Percentiles rank a stretch among this genome's conserved stretches.
Conservation (phyloP, 2,888 invertebrate genomes). For the Serrognathus titanus region DNA sequence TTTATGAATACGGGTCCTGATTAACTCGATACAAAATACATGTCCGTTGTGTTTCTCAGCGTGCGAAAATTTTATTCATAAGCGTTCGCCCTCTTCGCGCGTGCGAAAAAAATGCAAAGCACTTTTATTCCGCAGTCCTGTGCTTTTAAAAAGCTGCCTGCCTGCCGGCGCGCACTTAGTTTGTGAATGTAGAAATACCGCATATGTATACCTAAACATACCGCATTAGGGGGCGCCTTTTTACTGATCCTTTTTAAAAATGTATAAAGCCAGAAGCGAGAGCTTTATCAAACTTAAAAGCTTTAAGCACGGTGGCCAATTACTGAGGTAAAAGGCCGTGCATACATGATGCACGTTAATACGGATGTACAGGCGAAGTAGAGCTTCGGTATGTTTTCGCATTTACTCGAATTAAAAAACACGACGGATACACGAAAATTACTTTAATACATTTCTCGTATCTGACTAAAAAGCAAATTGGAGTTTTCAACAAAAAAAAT, state of each 20-base stretch:
- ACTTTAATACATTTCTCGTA: not conserved
- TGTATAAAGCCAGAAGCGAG: slow-evolving; percentile 49
- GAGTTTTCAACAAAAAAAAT: no score
- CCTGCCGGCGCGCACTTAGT: slow-evolving; percentile 7
- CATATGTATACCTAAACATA: slow-evolving; percentile 23
- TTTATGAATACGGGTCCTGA: slow-evolving; percentile 26
- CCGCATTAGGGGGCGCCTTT: slow-evolving; percentile 30
- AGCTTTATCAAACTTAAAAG: slow-evolving; percentile 49
- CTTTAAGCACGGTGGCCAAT: slow-evolving; percentile 52
- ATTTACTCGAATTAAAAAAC: slow-evolving; percentile 1
- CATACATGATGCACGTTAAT: slow-evolving; percentile 45
- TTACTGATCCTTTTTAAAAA: slow-evolving; percentile 44
- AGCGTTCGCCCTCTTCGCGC: no score
- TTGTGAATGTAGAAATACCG: slow-evolving; percentile 26
- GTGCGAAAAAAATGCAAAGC: no score
- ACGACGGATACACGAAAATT: not conserved
- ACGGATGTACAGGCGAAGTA: slow-evolving; percentile 17
- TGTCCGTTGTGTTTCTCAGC: not conserved
- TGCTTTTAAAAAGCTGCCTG: slow-evolving; percentile 10
- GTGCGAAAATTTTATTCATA: not conserved
- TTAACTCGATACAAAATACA: slow-evolving; percentile 22
- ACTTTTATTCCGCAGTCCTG: no score
- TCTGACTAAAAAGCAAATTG: no score
- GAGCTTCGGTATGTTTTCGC: not conserved
- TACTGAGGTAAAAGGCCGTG: slow-evolving; percentile 49